These are phyloP conservation scores for Sturnus vulgaris DNA, from an alignment of 2,113 vertebrate species.

Conservation along the genomic window DNA sequence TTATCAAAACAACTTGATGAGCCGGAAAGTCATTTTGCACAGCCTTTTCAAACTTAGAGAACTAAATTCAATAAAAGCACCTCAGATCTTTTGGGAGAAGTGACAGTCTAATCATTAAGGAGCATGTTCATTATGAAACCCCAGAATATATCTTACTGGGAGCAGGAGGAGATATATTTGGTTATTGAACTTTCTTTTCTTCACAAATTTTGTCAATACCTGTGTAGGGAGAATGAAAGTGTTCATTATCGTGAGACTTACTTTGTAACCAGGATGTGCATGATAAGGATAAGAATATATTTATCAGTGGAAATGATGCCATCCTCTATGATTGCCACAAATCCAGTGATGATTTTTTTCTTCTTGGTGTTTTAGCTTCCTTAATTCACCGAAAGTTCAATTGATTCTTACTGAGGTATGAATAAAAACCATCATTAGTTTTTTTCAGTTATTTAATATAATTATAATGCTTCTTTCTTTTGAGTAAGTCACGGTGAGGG, in stretches of 20 bases:
- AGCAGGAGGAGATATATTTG: background rate
- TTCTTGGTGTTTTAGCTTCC: background rate
- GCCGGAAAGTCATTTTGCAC: background rate
- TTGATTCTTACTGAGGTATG: background rate
- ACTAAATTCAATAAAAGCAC: slow-evolving; percentile 29
- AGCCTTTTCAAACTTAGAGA: slow-evolving; percentile 35
- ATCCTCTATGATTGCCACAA: background rate
- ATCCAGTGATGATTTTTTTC: background rate
- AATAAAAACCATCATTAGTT: background rate
- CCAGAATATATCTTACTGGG: background rate
- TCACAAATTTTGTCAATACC: background rate
- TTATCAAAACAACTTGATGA: slow-evolving; percentile 48
- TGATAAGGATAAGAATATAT: background rate
- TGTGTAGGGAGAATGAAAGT: background rate
- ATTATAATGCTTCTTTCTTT: background rate
- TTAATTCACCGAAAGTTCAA: background rate
- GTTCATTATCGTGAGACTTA: background rate
- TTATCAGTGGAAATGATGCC: background rate
- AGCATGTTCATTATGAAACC: slow-evolving; percentile 6
- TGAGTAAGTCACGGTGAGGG: background rate
- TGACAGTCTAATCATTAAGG: slow-evolving; percentile 30
- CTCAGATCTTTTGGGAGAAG: slow-evolving; percentile 6
- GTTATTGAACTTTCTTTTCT: slow-evolving; percentile 33
- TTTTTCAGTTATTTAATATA: background rate
- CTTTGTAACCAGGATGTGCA: background rate